Conservation (phyloP, 1,140 invertebrate species). For the Drosophila ercepeae region DNA sequence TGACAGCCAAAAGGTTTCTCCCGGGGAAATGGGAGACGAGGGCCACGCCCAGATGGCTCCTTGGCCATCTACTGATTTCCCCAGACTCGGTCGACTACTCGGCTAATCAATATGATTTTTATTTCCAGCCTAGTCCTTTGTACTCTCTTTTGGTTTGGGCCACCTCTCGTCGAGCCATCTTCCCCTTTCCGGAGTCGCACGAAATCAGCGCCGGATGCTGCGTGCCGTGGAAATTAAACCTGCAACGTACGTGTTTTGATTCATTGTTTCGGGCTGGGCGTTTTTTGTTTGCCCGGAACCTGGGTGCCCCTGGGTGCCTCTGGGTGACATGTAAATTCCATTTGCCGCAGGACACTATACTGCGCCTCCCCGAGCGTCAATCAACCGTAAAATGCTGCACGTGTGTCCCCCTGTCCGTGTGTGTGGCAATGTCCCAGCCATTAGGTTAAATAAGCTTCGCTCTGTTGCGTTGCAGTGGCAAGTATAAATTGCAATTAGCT, state of each 20-base stretch:
- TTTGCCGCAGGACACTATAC: slow-evolving; percentile 29
- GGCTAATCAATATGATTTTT: slow-evolving; percentile 76
- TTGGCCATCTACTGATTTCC: slow-evolving; percentile 62
- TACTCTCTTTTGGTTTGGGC: slow-evolving; percentile 6
- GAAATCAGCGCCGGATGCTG: slow-evolving; percentile 77
- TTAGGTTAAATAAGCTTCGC: slow-evolving; percentile 53
- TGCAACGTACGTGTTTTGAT: slow-evolving; percentile 51
- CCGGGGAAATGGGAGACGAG: slow-evolving; percentile 6
- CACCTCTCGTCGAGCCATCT: not conserved
- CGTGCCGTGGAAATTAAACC: slow-evolving; percentile 71
- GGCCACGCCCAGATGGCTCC: slow-evolving; percentile 29
- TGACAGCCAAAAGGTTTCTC: slow-evolving; percentile 65
- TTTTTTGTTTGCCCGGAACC: slow-evolving; percentile 25
- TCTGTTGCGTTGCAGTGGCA: slow-evolving; percentile 29
- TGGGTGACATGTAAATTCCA: slow-evolving; percentile 51
- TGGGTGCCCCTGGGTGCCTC: slow-evolving; percentile 12
- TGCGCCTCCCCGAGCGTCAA: slow-evolving; percentile 47
- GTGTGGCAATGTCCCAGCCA: slow-evolving; percentile 16
- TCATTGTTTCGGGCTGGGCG: slow-evolving; percentile 34
- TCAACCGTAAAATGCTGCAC: slow-evolving; percentile 40
- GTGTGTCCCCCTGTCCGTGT: slow-evolving; percentile 1
- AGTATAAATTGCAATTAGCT: slow-evolving; percentile 67
- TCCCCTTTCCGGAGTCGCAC: slow-evolving; percentile 16
- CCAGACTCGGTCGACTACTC: slow-evolving; percentile 41
- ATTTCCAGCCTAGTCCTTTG: slow-evolving; percentile 35